These are phyloP conservation scores for Columba janthina DNA, from an alignment of 2,113 vertebrate genomes.

Conservation along the genomic window DNA sequence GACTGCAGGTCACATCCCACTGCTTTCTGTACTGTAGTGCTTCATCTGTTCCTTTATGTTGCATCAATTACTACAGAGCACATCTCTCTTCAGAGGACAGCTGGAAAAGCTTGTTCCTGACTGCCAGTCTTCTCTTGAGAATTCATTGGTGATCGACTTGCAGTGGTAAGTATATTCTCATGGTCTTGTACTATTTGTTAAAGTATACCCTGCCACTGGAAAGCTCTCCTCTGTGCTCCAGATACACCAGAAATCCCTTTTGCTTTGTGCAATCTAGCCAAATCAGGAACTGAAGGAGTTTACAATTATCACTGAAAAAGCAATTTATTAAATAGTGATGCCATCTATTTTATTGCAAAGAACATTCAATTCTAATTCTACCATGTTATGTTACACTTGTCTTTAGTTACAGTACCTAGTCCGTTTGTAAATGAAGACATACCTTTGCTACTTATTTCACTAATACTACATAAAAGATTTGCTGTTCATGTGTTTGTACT, in stretches of 20 bases:
- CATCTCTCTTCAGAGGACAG: background rate
- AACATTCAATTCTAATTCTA: background rate
- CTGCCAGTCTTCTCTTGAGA: background rate
- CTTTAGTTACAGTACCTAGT: background rate
- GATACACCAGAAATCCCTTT: background rate
- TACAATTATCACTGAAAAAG: background rate
- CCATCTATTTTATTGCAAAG: background rate
- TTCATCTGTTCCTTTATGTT: background rate
- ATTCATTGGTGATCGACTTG: background rate
- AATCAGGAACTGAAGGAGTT: background rate
- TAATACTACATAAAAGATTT: constrained; percentile 35
- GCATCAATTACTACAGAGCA: background rate
- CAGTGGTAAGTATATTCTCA: background rate
- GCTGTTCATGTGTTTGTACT: background rate
- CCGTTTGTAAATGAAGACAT: background rate
- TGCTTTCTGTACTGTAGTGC: background rate
- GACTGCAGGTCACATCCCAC: background rate
- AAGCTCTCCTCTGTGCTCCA: background rate
- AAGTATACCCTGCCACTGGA: background rate
- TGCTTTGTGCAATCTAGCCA: background rate
- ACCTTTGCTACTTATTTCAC: background rate
- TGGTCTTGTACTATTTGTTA: background rate
- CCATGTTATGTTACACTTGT: background rate
- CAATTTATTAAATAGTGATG: background rate
- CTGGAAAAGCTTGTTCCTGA: background rate